These are phyloP conservation scores for Notothenia coriiceps DNA, from an alignment of 2,113 vertebrate genomes.

Conservation along the genomic window DNA sequence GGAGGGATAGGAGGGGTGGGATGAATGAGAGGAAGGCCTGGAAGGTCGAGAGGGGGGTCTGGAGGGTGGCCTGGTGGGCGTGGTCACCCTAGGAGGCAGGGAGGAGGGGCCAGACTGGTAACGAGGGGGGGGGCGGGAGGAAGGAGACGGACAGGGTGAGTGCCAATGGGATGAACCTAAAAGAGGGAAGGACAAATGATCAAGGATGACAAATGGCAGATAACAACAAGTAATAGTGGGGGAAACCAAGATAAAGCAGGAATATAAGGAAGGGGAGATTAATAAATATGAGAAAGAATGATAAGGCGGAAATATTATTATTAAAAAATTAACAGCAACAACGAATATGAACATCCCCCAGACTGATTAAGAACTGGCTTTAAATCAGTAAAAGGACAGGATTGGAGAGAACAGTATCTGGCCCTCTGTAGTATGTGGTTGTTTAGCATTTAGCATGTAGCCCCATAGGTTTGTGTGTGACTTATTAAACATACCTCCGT, in stretches of 20 bases:
- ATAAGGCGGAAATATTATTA: constrained; percentile 15
- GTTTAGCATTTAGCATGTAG: neutral
- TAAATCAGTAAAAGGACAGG: neutral
- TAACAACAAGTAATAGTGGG: constrained; percentile 48
- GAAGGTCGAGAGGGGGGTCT: constrained; percentile 99
- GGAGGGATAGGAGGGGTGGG: constrained; percentile 93
- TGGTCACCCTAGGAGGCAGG: constrained; percentile 98
- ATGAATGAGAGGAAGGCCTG: constrained; percentile 98
- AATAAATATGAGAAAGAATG: constrained; percentile 45
- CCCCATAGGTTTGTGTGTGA: neutral
- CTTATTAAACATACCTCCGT: constrained; percentile 89
- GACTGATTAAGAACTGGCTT: neutral
- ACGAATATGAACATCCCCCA: constrained; percentile 18
- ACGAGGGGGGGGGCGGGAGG: constrained; percentile 98
- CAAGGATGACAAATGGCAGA: constrained; percentile 63
- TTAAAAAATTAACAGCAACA: neutral
- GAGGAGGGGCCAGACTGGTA: constrained; percentile 99
- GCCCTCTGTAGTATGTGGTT: neutral
- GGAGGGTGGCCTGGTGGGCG: constrained; percentile 98
- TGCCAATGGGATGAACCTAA: constrained; percentile 98
- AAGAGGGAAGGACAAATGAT: constrained; percentile 78
- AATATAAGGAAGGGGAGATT: constrained; percentile 65
- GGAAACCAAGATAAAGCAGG: constrained; percentile 77
- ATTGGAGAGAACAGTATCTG: neutral
- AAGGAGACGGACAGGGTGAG: constrained; percentile 99